phyloP scores from a whole-genome alignment of 2,113 vertebrate species.

The Hyla sarda region DNA sequence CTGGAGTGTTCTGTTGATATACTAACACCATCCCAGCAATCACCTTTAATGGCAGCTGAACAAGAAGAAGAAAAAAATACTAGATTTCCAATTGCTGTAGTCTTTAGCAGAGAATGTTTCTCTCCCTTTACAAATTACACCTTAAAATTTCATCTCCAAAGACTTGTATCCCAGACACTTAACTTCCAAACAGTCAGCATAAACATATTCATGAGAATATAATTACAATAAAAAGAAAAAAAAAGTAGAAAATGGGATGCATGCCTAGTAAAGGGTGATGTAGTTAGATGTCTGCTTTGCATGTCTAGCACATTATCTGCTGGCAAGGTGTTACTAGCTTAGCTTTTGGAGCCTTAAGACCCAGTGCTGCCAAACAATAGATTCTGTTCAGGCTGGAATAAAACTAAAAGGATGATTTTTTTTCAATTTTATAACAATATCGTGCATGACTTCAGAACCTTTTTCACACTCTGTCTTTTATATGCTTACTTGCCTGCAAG shows the following conservation, averaged over 20 bases:
- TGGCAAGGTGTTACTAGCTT: constrained; percentile 11
- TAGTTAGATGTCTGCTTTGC: constrained; percentile 50
- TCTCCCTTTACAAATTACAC: constrained; percentile 32
- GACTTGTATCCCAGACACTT: constrained; percentile 33
- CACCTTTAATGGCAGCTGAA: constrained; percentile 45
- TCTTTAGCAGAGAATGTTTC: constrained; percentile 9
- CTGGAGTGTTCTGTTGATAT: constrained; percentile 51
- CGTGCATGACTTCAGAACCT: not conserved
- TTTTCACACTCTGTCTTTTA: not conserved
- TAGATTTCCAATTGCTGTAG: constrained; percentile 23
- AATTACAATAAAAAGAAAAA: constrained; percentile 41
- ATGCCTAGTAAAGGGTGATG: constrained; percentile 37
- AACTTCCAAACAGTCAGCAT: constrained; percentile 37
- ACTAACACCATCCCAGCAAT: constrained; percentile 45
- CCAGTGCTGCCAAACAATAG: not conserved
- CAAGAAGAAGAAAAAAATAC: constrained; percentile 7
- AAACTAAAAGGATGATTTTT: not conserved
- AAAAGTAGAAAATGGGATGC: constrained; percentile 18
- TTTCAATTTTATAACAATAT: not conserved
- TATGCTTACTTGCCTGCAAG: not conserved
- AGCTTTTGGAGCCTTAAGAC: not conserved
- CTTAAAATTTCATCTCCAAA: constrained; percentile 40
- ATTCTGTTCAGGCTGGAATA: not conserved
- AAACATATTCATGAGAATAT: constrained; percentile 48
- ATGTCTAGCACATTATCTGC: constrained; percentile 30